A percentile compares a stretch with the other conserved stretches of the same genome.
phyloP scores from a whole-genome alignment of 1,140 invertebrate species.

The Tetramorium parvispinum region DNA sequence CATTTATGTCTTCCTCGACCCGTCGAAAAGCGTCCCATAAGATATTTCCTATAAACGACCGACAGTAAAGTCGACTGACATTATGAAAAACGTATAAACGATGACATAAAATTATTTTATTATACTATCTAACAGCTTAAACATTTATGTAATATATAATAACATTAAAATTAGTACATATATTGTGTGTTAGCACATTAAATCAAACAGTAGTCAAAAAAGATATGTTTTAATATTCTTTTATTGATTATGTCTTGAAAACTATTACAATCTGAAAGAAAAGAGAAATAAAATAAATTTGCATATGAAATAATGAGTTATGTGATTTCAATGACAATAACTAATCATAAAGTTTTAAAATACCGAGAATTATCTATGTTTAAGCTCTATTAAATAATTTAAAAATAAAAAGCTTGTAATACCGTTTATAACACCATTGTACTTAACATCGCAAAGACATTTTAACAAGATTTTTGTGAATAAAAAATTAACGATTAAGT shows the following conservation, averaged over 20 bases:
- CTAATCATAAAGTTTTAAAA: neutral
- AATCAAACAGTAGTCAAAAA: neutral
- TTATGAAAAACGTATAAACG: neutral
- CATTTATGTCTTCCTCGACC: slow-evolving; percentile 39
- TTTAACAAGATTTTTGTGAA: neutral
- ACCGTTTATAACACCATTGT: neutral
- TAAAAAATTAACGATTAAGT: too few relatives aligned
- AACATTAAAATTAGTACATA: neutral
- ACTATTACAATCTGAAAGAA: neutral
- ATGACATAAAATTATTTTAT: neutral
- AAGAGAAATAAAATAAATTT: neutral
- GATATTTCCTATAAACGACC: slow-evolving; percentile 20
- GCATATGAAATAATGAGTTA: neutral
- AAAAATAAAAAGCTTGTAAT: neutral
- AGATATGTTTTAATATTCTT: neutral
- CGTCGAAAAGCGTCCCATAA: neutral
- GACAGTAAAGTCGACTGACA: neutral
- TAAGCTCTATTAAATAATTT: neutral
- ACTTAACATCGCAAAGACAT: neutral
- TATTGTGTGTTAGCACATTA: neutral
- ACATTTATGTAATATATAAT: neutral
- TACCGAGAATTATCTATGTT: neutral
- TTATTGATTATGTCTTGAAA: neutral
- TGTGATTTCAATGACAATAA: neutral
- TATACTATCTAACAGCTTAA: neutral